Evolutionary conservation across 2,113 vertebrate genomes (phyloP), one percentile per base, ranked within the genome.

Genomic region (Passer domesticus): DNA sequence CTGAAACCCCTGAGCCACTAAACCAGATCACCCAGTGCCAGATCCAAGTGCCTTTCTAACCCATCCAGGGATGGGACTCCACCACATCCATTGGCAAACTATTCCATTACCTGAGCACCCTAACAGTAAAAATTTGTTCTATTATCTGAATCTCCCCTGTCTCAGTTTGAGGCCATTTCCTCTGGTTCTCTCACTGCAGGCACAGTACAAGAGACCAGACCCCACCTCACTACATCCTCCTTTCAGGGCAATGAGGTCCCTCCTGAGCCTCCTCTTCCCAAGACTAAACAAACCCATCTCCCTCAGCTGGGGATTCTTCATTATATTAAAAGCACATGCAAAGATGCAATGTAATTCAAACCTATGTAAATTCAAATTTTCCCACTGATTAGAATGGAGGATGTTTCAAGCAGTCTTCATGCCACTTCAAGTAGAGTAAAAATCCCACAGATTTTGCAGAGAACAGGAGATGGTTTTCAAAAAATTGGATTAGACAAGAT

Each of bases 201-300:
- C 1, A 0, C 15, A 10, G 27, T 28, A 21, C 15, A n/a, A 44
- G 33, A 59, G 33, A 67, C 25, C 0, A 0, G 22, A 7, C 33
- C 27, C 9, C 8, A 17, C 23, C 4, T 46, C 22, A 39, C 37
- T 44, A 21, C 33, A 59, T 4, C 19, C 28, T 59, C 23, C 33
- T 59, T 52, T 67, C 44, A 33, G 44, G 44, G 13, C 15, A 28
- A 17, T 52, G 44, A 46, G 44, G 33, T 20, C 37, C 9, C 23
- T 28, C 6, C 33, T 46, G 39, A 60, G 10, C 13, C 37, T 30
- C 4, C 37, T 74, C 50, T 74, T 50, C 68, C 59, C 53, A 21
- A 41, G 46, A 15, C 11, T 39, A 41, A 89, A 60, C 46, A 60
- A 53, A 41, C 20, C 28, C 20, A n/a, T 11, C 16, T 82, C 20